phyloP scores from a whole-genome alignment of 2,797 vertebrate species.

The Adelosebastes latens region DNA sequence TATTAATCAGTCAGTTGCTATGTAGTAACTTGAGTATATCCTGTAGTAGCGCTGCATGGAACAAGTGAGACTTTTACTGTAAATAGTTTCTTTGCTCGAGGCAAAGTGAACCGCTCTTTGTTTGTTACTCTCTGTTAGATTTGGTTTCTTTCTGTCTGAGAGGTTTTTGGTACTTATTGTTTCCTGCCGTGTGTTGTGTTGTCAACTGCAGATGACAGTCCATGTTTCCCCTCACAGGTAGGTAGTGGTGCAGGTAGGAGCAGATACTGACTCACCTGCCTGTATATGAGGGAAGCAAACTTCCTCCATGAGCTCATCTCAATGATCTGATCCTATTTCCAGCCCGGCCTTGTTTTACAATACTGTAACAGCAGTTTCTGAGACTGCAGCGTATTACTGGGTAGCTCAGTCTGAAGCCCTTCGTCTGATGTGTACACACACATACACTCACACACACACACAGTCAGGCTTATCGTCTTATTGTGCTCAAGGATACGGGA shows the following conservation, averaged over 20 bases:
- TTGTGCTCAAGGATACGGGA: slow-evolving; percentile 55
- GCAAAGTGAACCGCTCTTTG: not conserved
- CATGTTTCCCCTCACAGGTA: not conserved
- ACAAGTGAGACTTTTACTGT: not conserved
- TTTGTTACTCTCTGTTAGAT: not conserved
- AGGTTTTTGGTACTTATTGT: not conserved
- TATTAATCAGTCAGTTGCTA: not conserved
- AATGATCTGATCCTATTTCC: slow-evolving; percentile 30
- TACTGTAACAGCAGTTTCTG: slow-evolving; percentile 4
- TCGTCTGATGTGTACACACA: slow-evolving; percentile 37
- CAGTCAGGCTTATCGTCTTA: slow-evolving; percentile 56
- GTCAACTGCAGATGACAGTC: not conserved
- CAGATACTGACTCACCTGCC: slow-evolving; percentile 31
- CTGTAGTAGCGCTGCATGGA: not conserved
- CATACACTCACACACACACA: slow-evolving; percentile 43
- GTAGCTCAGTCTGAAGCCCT: slow-evolving; percentile 28
- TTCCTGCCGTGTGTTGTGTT: not conserved
- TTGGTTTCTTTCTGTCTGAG: not conserved
- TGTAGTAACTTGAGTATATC: not conserved
- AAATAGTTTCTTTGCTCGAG: not conserved
- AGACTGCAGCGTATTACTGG: not conserved
- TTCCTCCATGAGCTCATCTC: slow-evolving; percentile 48
- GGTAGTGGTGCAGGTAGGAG: not conserved
- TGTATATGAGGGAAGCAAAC: not conserved
- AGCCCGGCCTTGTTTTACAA: slow-evolving; percentile 48